Base-by-base conservation (phyloP, 2,888 invertebrate genomes). In the Philopedon plagiatum region DNA sequence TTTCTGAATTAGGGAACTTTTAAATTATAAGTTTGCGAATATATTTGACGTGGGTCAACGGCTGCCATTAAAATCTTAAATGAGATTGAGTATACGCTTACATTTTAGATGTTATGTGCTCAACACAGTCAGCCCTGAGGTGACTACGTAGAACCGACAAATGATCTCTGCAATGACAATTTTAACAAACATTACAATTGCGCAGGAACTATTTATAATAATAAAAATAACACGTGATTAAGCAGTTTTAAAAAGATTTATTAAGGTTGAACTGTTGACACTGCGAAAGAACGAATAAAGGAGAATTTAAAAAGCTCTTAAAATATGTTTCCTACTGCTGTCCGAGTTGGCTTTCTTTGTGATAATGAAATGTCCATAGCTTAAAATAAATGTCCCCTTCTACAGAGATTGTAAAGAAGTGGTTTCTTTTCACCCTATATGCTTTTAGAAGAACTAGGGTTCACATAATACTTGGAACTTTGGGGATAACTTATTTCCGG, bases 281-380 rank as follows among this genome's bases (percentile, higher is more conserved):
- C 15, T 26, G 18, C 21, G 29, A 46, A 61, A 44, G 26, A 46
- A 26, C 29, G 61, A 19, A 61, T 44, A 61, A 61, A 61, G 61
- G 18, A 54, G 29, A 7, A 44, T 44, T 61, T 61, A 29, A 61
- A 61, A 61, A 61, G 61, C 61, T 46, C 44, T 44, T 37, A 23
- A 61, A 46, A 15, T 4, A 29, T 32, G 61, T 44, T 61, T 61
- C 46, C 61, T 61, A 61, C 46, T 26, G 23, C n/a, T 13, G 61
- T 21, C 29, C 61, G 21, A 26, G 39, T 15, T 5, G 1, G 29
- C 9, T 8, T 26, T 18, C 29, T 29, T 54, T 29, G 29, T 29
- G 15, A 9, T 5, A n/a, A 8, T 29, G 18, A 54, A 54, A 54
- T 54, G 51, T 32, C 29, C 13, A 26, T 18, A 7, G 5, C 2